phyloP scores from a whole-genome alignment of 30 jellyfish, hydroid and myxozoan species.

The Aurelia coerulea region DNA sequence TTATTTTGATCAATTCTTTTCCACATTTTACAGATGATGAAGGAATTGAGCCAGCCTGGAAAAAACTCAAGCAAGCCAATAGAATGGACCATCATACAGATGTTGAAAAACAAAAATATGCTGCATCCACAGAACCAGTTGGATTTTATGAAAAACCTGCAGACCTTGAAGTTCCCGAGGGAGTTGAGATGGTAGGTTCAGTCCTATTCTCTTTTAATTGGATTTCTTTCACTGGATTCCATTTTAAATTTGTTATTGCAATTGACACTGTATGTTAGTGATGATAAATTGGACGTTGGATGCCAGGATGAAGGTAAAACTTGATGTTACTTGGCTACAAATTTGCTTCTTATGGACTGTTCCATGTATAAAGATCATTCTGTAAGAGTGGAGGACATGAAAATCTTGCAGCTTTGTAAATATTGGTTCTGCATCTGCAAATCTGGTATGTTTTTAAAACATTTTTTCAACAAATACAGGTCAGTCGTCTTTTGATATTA shows the following conservation, averaged over 20 bases:
- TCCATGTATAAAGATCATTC: neutral
- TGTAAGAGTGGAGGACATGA: neutral
- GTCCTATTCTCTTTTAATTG: no score
- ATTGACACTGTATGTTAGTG: no score
- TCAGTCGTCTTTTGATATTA: no score
- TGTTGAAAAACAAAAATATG: neutral
- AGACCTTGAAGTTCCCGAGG: constrained; percentile 78
- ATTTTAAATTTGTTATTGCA: no score
- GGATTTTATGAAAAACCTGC: constrained; percentile 77
- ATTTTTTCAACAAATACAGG: neutral
- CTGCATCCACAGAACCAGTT: neutral
- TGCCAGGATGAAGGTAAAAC: no score
- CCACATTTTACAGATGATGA: no score
- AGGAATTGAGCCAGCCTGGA: neutral
- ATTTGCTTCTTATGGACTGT: neutral
- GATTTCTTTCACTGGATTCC: no score
- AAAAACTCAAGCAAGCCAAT: neutral
- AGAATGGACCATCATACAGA: neutral
- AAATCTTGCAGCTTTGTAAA: neutral
- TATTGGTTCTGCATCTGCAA: neutral
- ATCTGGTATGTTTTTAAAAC: neutral
- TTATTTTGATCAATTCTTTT: no score
- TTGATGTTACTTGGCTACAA: no score
- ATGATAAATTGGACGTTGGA: no score
- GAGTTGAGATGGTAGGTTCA: constrained; percentile 92